Percentiles rank a stretch among this genome's conserved stretches.
phyloP scores from a whole-genome alignment of 2,797 vertebrate genomes.

The Cichlasoma orientale region DNA sequence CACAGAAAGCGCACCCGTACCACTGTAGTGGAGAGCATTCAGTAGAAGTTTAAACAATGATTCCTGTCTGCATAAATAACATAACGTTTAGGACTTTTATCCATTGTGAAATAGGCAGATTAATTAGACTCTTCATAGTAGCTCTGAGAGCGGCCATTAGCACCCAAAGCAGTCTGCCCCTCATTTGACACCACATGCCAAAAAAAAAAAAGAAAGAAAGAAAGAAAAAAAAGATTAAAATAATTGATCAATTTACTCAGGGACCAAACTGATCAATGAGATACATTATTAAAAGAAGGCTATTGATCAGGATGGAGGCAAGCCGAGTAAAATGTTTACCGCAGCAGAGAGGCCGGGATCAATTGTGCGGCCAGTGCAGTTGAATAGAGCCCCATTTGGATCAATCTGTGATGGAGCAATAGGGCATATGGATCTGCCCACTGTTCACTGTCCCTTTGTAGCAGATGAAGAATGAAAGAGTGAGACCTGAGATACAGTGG shows the following conservation, averaged over 20 bases:
- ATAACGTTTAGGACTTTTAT: constrained; percentile 1
- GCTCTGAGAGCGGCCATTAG: not conserved
- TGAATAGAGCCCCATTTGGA: constrained; percentile 77
- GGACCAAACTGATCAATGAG: constrained; percentile 83
- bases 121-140: constrained; percentile 4
- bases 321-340: constrained; percentile 83
- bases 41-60: constrained; percentile 5
- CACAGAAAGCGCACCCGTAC: not conserved
- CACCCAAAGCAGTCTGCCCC: constrained; percentile 47
- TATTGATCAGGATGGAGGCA: constrained; percentile 80
- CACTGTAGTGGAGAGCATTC: not conserved
- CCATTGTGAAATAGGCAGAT: not conserved
- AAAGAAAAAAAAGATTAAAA: constrained; percentile 74
- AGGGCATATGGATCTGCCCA: constrained; percentile 70
- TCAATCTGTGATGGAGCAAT: constrained; percentile 77
- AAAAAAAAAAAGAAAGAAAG: constrained; percentile 23
- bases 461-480: constrained; percentile 51
- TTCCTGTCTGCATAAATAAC: constrained; percentile 14
- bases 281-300: constrained; percentile 86
- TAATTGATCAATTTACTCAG: constrained; percentile 85
- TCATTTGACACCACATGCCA: constrained; percentile 57
- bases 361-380: constrained; percentile 73
- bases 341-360: constrained; percentile 77
- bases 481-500: constrained; percentile 45
- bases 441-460: constrained; percentile 65